Evolutionary conservation across 2,888 invertebrate genomes (phyloP), one percentile per base, ranked within the genome.

Genomic region (Eristalis pertinax): DNA sequence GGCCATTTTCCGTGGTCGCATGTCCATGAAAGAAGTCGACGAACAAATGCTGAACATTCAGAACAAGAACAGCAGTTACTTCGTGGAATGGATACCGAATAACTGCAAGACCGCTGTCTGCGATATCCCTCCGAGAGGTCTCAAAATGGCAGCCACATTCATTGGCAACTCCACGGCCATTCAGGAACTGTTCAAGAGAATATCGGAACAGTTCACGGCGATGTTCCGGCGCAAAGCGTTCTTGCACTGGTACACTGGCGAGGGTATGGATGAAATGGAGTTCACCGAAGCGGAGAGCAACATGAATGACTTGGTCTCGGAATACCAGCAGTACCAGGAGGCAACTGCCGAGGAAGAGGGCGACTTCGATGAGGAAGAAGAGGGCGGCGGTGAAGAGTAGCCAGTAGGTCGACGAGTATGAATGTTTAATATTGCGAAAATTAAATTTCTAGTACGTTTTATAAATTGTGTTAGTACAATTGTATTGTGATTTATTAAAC

Each of bases 151-250:
- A 2, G 97, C 98, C 90, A 98, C 98, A 67, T 98, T 98, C 94
- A 97, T 98, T 92, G 98, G 98, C 89, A 98, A 98, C 94, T 96
- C 97, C 35, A 98, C 98, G 90, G 97, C 98, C 92, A 98, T 98
- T 93, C 97, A 98, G 92, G 98, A 98, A 93, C 94, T 98, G 91
- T 98, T 98, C 95, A 98, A 98, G 93, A 95, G 97, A 90, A 97
- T 98, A 92, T 96, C 97, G 4, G 98, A 98, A 92, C 98, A 98
- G 94, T 98, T 97, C 93, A 97, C 97, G 22, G 98, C 98, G 92
- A 98, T 98, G 98, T 98, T 98, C 95, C 96, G 98, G 92, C 96
- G 98, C 92, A 98, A 98, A 94, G 98, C 98, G 94, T 98, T 98
- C 96, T 95, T 98, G 93, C 98, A 98, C 95, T 98, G 98, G 98